Evolutionary conservation across 2,113 vertebrate species (phyloP), one percentile per base, ranked within the genome.

Genomic region (Propithecus coquereli): DNA sequence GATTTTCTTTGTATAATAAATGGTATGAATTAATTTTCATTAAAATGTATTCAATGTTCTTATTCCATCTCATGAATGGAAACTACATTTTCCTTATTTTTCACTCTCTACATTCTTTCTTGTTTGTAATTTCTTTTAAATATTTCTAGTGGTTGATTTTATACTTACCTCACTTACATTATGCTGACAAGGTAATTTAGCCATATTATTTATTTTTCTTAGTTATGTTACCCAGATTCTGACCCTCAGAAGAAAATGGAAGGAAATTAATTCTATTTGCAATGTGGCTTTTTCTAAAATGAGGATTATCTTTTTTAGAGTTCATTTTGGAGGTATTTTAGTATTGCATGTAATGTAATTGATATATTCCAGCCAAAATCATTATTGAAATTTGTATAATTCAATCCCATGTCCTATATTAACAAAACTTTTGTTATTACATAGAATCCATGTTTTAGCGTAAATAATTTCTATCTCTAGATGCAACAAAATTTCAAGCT

Each of bases 71-170:
- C 70, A 80, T 81, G 57, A 83, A 76, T 70, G 23, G 47, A 74
- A 76, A 37, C 6, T 10, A 59, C 3, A 20, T 74, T 68, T 87
- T 65, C 18, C 37, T 71, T 40, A 47, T 57, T 91, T 89, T 93
- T 77, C 27, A 80, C 27, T 89, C 13, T 54, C 6, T 93, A 61
- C 37, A 43, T n/a, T 74, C 27, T 79, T 73, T 57, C 16, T 25
- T 94, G 11, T 43, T 92, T 81, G 40, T 89, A 92, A 66, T 77
- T 92, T 87, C 4, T 40, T 52, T 87, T 86, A 86, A 94, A 71
- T 79, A 2, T 22, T 94, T 82, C 54, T 8, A 32, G 5, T 85
- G n/a, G 25, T 79, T 89, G 37, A 37, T 87, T 82, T 83, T 80
- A 87, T 90, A 50, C 17, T 73, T 74, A 52, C 0, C 6, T 80